Base-by-base conservation (phyloP, 1,140 invertebrate genomes). In the Maniola jurtina region DNA sequence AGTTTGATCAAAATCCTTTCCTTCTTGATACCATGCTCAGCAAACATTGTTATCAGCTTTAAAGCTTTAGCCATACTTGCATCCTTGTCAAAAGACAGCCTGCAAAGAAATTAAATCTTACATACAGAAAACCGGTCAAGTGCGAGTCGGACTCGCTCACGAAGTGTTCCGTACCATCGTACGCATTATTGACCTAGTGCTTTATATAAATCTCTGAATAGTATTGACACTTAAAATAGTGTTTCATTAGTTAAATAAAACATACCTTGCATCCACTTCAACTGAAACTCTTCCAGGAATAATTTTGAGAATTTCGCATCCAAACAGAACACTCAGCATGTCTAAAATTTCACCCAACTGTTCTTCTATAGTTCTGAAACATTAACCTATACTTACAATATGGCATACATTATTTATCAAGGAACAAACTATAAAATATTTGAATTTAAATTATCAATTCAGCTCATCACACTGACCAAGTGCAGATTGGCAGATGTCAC, bases 221-320 rank as follows among this genome's bases (percentile, higher is more conserved):
- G 25, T 25, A 25, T 25, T 25, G 4, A 25, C 25, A 25, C 4
- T 25, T 25, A 25, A 25, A 25, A 25, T 25, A 25, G 25, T 25
- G 25, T 25, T 25, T 25, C n/a, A 4, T 25, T 25, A 25, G 25
- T 25, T 25, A 25, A 25, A 25, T 25, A 45, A 13, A n/a, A 13
- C 10, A 13, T 89, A 96, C 95, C 96, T 95, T 33, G 99, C 98
- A 93, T 99, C 98, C 25, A 99, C 97, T 94, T 99, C 99, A 11
- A 98, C 99, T 6, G 98, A 99, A 4, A 99, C 99, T 69, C 99
- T 92, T 6, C 99, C 99, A 36, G 99, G 99, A 73, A 99, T 95
- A 77, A 99, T 98, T 91, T 99, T 98, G 38, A 99, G 92, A 72
- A 99, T 99, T 93, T 99, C 98, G 81, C 93, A 93, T 14, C 99